Evolutionary conservation across 2,888 invertebrate genomes (phyloP).

Genomic region (Thumatha senex): DNA sequence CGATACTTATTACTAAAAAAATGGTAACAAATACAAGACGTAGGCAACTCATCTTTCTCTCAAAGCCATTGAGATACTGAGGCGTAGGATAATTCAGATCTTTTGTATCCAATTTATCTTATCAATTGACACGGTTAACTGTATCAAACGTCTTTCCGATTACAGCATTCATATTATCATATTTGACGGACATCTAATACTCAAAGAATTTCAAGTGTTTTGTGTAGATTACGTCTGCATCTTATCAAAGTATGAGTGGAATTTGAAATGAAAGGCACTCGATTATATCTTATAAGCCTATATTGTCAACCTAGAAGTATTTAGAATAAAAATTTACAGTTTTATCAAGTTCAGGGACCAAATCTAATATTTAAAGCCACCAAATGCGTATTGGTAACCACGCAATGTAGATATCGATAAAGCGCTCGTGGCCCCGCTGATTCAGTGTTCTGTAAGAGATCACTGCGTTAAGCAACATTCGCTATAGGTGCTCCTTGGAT

Average conservation of each 20-base stretch:
- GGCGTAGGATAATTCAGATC: constrained; percentile 36
- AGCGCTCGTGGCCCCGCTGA: too few species aligned
- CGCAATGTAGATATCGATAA: too few species aligned
- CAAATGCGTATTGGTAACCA: too few species aligned
- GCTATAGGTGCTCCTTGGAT: too few species aligned
- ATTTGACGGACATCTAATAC: constrained; percentile 43
- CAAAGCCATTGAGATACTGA: constrained; percentile 38
- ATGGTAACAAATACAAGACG: constrained; percentile 43
- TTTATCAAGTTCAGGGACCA: too few species aligned
- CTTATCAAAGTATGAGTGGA: constrained; percentile 35
- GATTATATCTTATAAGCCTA: constrained; percentile 7
- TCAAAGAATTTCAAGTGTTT: constrained; percentile 24
- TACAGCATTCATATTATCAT: constrained; percentile 30
- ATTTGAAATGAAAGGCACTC: constrained; percentile 22
- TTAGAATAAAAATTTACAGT: too few species aligned
- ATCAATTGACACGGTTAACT: constrained; percentile 33
- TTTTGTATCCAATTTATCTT: constrained; percentile 52
- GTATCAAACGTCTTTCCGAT: constrained; percentile 36
- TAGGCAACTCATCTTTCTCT: constrained; percentile 52
- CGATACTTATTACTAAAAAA: constrained; percentile 44
- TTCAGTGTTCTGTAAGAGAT: too few species aligned
- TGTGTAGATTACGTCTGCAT: constrained; percentile 29
- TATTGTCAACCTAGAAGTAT: constrained; percentile 3
- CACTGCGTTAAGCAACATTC: too few species aligned
- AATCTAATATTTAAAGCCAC: too few species aligned